Base-by-base conservation (phyloP, 2,888 invertebrate species). In the Spatulosminthurus flaviceps region DNA sequence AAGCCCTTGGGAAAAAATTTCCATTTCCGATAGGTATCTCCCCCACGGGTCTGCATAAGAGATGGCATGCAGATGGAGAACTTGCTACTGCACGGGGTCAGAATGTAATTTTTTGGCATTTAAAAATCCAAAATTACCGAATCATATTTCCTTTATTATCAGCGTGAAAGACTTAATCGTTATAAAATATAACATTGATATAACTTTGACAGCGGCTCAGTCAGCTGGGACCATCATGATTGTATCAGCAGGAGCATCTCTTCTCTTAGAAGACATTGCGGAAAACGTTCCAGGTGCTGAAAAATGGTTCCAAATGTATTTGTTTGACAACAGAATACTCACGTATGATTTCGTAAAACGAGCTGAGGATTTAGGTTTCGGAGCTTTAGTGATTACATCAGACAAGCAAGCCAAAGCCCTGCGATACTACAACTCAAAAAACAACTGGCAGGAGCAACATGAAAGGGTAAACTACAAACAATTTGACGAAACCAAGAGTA, bases 291-390 rank as follows among this genome's bases (percentile, higher is more conserved):
- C 95, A 0, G 87, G 91, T 19, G 92, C 92, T 0, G 89, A 91
- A 24, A 94, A 94, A 87, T 97, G 96, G 95, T 95, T 96, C 87
- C 96, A 98, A 88, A 90, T 97, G 0, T 97, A 96, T 87, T 92
- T 97, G 84, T 19, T 42, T 9, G n/a, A 41, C n/a, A 61, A 73
- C 66, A 91, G 92, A 82, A 89, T 91, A 42, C 89, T 94, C 0
- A 95, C 94, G 0, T 89, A 89, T 86, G 89, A 90, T 83, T 89
- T 97, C 81, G 91, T 97, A 0, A 86, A 89, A 60, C 90, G 94
- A 84, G 97, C 94, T 0, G 96, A 96, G 88, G 90, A 89, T 61
- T 92, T 93, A 5, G 95, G 94, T 19, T 97, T 91, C 86, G 93
- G 93, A 88, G 96, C 95, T 0, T 88, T 97, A 0, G 95, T 94